Evolutionary conservation across 2,797 vertebrate genomes (phyloP), one percentile per base, ranked within the genome.

Genomic region (Mastacembelus armatus): DNA sequence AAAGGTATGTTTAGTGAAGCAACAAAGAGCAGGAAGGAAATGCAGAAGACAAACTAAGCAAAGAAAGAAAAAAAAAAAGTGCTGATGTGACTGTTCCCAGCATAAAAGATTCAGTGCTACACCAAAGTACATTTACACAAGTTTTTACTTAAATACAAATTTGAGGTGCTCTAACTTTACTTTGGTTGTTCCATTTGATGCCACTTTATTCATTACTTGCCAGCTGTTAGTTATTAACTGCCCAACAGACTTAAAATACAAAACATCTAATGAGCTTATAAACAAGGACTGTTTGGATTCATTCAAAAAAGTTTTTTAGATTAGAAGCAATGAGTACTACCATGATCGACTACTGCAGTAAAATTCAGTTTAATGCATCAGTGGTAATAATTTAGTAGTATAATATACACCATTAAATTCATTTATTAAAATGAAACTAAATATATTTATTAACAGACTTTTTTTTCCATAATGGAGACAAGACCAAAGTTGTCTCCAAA

Each of bases 1-100:
- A 63, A 64, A 86, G 78, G 55, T 81, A 77, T 81, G 84, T 90
- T 87, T 81, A 75, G 67, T 36, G 15, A 76, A 82, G 78, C 81
- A 92, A 91, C 80, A 90, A 88, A 88, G 89, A 78, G 67, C 88
- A 90, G 89, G 90, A 91, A 91, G 85, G 88, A 90, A 89, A 88
- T 67, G 58, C 62, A 85, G 76, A 80, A 77, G 74, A 87, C 81
- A 66, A 69, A 81, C 66, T 27, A 78, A 78, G 82, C 69, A 82
- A 79, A 81, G 77, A 81, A 77, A 84, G 81, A 84, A 29, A 82
- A 79, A 81, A 77, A 81, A 77, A 84, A 81, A 84, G 29, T 30
- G 8, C 39, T 38, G 5, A 2, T 35, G n/a, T 19, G 7, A 49
- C 18, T n/a, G 3, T 59, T 36, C 36, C 35, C 4, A 47, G n/a